A percentile compares a stretch with the other conserved stretches of the same genome.
phyloP scores from a whole-genome alignment of 2,113 vertebrate genomes.

The Percina caprodes region DNA sequence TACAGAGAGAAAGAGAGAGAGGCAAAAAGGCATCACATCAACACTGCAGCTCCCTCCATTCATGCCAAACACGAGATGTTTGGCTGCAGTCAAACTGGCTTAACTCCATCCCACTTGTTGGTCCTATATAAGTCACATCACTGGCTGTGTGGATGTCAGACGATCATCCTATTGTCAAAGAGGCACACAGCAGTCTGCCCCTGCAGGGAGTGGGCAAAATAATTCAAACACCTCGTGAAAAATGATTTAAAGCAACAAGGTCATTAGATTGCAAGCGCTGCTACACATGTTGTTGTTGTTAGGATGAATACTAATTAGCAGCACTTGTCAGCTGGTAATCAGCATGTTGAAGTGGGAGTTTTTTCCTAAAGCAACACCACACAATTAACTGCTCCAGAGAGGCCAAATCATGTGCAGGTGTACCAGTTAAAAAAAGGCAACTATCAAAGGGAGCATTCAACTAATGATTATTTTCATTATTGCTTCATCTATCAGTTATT shows the following conservation, averaged over 20 bases:
- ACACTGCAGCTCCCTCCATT: conserved; percentile 29
- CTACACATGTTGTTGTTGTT: neutral
- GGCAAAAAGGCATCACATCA: neutral
- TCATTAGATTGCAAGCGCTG: neutral
- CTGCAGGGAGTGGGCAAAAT: conserved; percentile 8
- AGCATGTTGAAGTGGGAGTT: neutral
- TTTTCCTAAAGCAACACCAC: conserved; percentile 14
- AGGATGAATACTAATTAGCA: conserved; percentile 21
- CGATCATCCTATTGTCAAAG: conserved; percentile 4
- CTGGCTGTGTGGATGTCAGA: conserved; percentile 6
- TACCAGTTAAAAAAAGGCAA: neutral
- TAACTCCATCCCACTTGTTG: conserved; percentile 70
- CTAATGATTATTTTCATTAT: neutral
- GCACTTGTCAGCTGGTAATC: conserved; percentile 30
- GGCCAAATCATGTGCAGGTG: conserved; percentile 24
- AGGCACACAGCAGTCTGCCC: neutral
- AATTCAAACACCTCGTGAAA: neutral
- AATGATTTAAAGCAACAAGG: neutral
- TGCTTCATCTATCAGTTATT: neutral
- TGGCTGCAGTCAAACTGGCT: conserved; percentile 29
- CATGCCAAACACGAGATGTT: neutral
- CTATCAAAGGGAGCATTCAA: neutral
- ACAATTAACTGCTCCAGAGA: conserved; percentile 10
- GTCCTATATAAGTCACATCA: conserved; percentile 32
- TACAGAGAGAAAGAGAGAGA: neutral